phyloP scores from a whole-genome alignment of 1,140 invertebrate species.

The Homarus americanus region DNA sequence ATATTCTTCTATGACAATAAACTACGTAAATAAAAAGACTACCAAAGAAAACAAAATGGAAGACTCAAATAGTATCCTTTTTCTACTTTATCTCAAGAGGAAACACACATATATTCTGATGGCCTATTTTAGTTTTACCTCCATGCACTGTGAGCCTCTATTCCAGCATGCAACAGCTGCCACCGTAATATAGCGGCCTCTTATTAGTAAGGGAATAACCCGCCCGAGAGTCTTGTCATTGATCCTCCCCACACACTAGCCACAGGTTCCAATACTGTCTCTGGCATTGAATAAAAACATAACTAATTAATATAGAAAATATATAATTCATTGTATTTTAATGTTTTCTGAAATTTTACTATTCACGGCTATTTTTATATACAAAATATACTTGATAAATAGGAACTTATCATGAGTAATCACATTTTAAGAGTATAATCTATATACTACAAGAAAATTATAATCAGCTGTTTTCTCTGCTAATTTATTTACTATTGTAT shows the following conservation, averaged over 20 bases:
- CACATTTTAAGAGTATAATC: neutral
- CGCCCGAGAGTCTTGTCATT: neutral
- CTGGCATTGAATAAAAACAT: neutral
- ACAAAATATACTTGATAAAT: neutral
- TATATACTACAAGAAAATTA: neutral
- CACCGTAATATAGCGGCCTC: neutral
- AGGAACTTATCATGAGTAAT: neutral
- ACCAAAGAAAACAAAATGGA: neutral
- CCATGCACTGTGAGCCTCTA: slow-evolving; percentile 37
- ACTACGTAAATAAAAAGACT: no score
- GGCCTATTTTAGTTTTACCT: neutral
- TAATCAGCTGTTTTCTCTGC: neutral
- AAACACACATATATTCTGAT: no score
- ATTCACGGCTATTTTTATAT: neutral
- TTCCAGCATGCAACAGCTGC: slow-evolving; percentile 21
- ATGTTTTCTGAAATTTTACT: neutral
- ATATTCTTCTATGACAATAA: no score
- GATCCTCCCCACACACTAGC: neutral
- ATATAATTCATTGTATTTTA: neutral
- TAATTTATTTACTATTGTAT: neutral
- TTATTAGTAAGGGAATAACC: neutral
- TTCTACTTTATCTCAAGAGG: no score
- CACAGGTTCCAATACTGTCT: neutral
- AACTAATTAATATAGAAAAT: neutral
- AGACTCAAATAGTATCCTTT: neutral